Evolutionary conservation across 2,113 vertebrate species (phyloP).

Genomic region (Protobothrops flavoviridis): DNA sequence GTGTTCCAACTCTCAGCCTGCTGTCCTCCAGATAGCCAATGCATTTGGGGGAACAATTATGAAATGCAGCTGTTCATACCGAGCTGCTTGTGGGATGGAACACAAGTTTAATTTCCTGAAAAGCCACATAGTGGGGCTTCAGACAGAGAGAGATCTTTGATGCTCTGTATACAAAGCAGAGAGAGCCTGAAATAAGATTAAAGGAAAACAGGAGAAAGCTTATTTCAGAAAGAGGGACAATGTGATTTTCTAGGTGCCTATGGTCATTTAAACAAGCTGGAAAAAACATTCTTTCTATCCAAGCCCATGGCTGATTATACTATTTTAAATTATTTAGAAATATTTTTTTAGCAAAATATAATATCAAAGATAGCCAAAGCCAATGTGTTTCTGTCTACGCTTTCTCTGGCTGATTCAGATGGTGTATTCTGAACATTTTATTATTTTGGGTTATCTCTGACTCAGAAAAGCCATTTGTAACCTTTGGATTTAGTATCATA

Average conservation of each 20-base stretch:
- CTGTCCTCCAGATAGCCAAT: background rate
- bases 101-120: slow-evolving; percentile 33
- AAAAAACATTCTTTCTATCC: background rate
- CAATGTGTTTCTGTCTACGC: background rate
- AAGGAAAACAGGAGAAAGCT: background rate
- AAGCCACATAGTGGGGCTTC: background rate
- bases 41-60: background rate
- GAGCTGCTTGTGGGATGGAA: background rate
- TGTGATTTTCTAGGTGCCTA: background rate
- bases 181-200: background rate
- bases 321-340: background rate
- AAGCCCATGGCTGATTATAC: background rate
- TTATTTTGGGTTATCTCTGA: background rate
- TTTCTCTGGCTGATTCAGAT: background rate
- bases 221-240: background rate
- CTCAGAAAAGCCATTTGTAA: background rate
- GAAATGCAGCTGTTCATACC: background rate
- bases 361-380: background rate
- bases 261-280: background rate
- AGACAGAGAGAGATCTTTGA: background rate
- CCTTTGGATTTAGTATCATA: background rate
- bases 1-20: fast-evolving
- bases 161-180: background rate
- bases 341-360: background rate
- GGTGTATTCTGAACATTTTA: background rate